Percentiles rank a stretch among this genome's conserved stretches.
phyloP scores from a whole-genome alignment of 1,140 invertebrate genomes.

The Phymastichus coffea region DNA sequence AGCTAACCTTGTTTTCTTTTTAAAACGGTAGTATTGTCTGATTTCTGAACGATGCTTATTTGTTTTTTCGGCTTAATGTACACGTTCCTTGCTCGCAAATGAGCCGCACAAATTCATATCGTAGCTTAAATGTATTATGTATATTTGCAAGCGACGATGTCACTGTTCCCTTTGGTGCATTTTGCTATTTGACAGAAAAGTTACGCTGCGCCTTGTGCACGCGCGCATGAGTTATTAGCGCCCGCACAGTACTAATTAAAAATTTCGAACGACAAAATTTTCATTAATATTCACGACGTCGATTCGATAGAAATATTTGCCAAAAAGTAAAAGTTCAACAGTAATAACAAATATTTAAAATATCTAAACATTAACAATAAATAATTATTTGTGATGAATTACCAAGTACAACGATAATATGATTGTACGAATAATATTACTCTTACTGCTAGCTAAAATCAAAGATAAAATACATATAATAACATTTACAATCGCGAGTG shows the following conservation, averaged over 20 bases:
- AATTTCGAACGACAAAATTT: constrained; percentile 20
- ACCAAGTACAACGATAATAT: not conserved
- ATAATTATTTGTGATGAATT: constrained; percentile 7
- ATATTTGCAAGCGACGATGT: constrained; percentile 9
- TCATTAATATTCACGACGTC: constrained; percentile 19
- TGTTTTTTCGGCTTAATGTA: constrained; percentile 11
- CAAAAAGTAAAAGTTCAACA: constrained; percentile 17
- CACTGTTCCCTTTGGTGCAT: constrained; percentile 11
- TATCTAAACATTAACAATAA: constrained; percentile 24
- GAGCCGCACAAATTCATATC: not conserved
- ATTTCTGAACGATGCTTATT: constrained; percentile 41
- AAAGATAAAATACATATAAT: not conserved
- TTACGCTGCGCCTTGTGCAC: too few species aligned
- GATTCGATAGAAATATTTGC: too few species aligned
- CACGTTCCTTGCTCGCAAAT: constrained; percentile 6
- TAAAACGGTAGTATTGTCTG: constrained; percentile 41
- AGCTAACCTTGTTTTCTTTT: too few species aligned
- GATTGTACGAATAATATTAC: not conserved
- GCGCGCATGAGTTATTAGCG: constrained; percentile 23
- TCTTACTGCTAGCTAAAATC: not conserved
- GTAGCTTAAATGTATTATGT: constrained; percentile 8
- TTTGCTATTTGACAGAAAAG: too few species aligned
- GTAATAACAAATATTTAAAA: constrained; percentile 21
- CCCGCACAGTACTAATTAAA: constrained; percentile 14
- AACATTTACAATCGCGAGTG: not conserved